phyloP scores from a whole-genome alignment of 2,113 vertebrate species.

The Puffinus mauretanicus region DNA sequence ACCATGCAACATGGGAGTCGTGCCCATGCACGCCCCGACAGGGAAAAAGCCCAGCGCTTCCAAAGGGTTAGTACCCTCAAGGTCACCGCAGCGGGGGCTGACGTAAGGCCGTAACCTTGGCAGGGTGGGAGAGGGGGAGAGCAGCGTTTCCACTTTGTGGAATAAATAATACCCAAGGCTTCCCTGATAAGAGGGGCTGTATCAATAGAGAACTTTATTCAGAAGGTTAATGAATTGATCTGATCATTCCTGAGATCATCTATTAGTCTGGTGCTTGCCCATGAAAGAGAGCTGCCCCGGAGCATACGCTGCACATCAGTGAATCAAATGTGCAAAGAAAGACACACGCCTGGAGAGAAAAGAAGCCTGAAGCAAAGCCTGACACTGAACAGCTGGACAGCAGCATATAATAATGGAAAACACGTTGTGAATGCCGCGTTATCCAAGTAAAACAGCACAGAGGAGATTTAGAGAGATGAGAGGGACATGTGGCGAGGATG shows the following conservation, averaged over 20 bases:
- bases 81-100: constrained; percentile 21
- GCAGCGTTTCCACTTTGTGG: constrained; percentile 41
- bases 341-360: constrained; percentile 41
- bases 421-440: not conserved
- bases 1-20: not conserved
- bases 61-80: constrained; percentile 50
- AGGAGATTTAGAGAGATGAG: constrained; percentile 50
- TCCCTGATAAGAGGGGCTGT: constrained; percentile 56
- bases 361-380: constrained; percentile 45
- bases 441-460: constrained; percentile 45
- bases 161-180: constrained; percentile 67
- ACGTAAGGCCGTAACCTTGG: constrained; percentile 63
- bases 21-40: not conserved
- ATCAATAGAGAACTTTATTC: constrained; percentile 54
- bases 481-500: constrained; percentile 6
- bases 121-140: constrained; percentile 50
- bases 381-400: constrained; percentile 60
- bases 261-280: constrained; percentile 43
- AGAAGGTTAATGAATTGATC: constrained; percentile 63
- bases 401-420: constrained; percentile 46
- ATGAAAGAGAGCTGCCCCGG: constrained; percentile 40
- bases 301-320: constrained; percentile 33
- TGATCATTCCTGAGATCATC: constrained; percentile 58
- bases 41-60: not conserved
- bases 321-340: constrained; percentile 44